Percentiles rank a stretch among this genome's conserved stretches.
These are phyloP conservation scores for Spatulosminthurus flaviceps DNA, from an alignment of 2,888 invertebrate genomes.

Conservation along the genomic window DNA sequence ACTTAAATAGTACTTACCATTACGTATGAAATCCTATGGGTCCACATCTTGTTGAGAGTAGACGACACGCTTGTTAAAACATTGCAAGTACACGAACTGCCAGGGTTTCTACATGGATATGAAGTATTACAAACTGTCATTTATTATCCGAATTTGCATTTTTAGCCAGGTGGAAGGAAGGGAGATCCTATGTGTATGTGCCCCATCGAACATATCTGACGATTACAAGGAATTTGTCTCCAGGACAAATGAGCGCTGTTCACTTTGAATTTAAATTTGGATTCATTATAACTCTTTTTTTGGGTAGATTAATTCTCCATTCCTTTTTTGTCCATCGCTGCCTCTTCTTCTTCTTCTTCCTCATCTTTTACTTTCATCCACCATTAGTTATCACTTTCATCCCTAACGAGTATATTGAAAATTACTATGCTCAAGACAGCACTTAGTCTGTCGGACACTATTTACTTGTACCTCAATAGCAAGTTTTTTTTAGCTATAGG, in stretches of 20 bases:
- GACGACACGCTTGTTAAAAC: slow-evolving; percentile 8
- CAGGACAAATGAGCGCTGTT: slow-evolving; percentile 7
- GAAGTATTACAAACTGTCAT: slow-evolving; percentile 10
- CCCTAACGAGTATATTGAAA: neutral
- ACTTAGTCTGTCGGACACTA: neutral
- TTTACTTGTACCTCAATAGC: too few species aligned
- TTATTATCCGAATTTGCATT: slow-evolving; percentile 18
- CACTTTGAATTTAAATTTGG: slow-evolving; percentile 10
- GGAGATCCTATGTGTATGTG: neutral
- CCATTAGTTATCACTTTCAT: neutral
- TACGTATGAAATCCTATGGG: too few species aligned
- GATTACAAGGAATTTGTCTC: slow-evolving; percentile 3
- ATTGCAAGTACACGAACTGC: neutral
- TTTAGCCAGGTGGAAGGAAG: slow-evolving; percentile 8
- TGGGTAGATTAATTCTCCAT: neutral
- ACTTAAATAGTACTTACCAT: slow-evolving; percentile 2
- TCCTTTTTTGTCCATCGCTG: neutral
- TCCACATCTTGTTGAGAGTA: too few species aligned
- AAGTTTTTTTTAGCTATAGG: too few species aligned
- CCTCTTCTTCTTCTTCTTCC: neutral
- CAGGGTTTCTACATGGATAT: neutral
- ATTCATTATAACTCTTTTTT: slow-evolving; percentile 12
- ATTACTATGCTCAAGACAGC: neutral
- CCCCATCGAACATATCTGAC: slow-evolving; percentile 3
- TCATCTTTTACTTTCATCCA: neutral